These are phyloP conservation scores for Xanthia icteritia DNA, from an alignment of 2,888 invertebrate genomes.

Conservation along the genomic window DNA sequence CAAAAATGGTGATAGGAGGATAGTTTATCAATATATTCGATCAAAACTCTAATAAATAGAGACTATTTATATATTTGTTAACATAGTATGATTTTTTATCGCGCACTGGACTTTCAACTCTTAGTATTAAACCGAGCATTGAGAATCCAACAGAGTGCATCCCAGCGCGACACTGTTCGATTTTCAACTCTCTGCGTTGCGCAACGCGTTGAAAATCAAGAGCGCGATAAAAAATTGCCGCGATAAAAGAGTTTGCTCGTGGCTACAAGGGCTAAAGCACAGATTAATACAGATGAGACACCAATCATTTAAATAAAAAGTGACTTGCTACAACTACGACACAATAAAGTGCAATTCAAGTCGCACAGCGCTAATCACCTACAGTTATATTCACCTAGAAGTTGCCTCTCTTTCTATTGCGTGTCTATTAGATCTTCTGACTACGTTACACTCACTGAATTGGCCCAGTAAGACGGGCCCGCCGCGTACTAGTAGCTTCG, in stretches of 20 bases:
- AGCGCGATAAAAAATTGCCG: neutral
- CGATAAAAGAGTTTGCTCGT: neutral
- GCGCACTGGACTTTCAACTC: neutral
- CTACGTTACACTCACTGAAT: too few species aligned
- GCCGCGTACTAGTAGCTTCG: too few species aligned
- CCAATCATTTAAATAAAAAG: too few species aligned
- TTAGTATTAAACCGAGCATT: neutral
- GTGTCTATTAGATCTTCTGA: too few species aligned
- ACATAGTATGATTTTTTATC: neutral
- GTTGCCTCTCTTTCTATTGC: too few species aligned
- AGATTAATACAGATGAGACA: too few species aligned
- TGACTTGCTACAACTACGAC: too few species aligned
- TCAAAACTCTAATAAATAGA: conserved; percentile 52
- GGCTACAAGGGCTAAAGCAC: neutral
- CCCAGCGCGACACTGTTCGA: neutral
- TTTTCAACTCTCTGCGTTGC: neutral
- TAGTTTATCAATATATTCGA: conserved; percentile 45
- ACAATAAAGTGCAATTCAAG: too few species aligned
- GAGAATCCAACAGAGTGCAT: neutral
- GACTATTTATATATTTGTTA: neutral
- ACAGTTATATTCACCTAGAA: neutral
- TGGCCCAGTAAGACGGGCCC: too few species aligned
- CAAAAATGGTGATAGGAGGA: conserved; percentile 37
- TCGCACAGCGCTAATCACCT: neutral
- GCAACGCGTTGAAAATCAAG: neutral